These are phyloP conservation scores for Pseudolaguvia tuberculata DNA, from an alignment of 2,113 vertebrate species.

Conservation along the genomic window DNA sequence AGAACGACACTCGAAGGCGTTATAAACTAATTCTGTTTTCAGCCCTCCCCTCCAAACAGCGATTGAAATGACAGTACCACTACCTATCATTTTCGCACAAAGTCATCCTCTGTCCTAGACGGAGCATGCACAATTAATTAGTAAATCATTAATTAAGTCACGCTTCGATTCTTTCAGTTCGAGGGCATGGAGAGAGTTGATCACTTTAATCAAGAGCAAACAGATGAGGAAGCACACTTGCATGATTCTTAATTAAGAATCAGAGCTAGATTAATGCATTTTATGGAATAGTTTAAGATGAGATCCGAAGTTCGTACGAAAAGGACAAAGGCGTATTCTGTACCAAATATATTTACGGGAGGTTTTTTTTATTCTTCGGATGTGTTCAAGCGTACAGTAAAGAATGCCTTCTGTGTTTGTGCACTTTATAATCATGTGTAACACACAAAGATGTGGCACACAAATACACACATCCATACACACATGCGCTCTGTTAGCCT, in stretches of 20 bases:
- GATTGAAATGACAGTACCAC: constrained; percentile 18
- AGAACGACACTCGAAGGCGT: not conserved
- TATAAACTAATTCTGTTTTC: not conserved
- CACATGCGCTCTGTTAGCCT: constrained; percentile 54
- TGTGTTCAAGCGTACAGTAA: not conserved
- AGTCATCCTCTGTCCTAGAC: constrained; percentile 49
- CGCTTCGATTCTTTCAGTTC: constrained; percentile 48
- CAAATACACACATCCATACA: constrained; percentile 38
- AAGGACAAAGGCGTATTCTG: constrained; percentile 25
- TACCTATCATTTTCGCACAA: constrained; percentile 34
- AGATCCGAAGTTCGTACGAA: constrained; percentile 1
- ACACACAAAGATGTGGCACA: constrained; percentile 40
- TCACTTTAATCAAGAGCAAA: constrained; percentile 51
- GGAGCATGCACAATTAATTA: constrained; percentile 54
- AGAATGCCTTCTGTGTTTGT: constrained; percentile 17
- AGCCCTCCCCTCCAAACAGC: not conserved
- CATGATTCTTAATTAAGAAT: constrained; percentile 47
- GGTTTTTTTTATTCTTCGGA: not conserved
- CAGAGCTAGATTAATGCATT: constrained; percentile 18
- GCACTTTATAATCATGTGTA: constrained; percentile 40
- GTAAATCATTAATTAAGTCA: constrained; percentile 54
- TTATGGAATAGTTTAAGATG: constrained; percentile 12
- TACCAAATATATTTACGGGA: not conserved
- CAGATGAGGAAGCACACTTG: constrained; percentile 44
- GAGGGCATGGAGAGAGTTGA: constrained; percentile 47